These are phyloP conservation scores for Achlya flavicornis DNA, from an alignment of 2,888 invertebrate species.

Conservation along the genomic window DNA sequence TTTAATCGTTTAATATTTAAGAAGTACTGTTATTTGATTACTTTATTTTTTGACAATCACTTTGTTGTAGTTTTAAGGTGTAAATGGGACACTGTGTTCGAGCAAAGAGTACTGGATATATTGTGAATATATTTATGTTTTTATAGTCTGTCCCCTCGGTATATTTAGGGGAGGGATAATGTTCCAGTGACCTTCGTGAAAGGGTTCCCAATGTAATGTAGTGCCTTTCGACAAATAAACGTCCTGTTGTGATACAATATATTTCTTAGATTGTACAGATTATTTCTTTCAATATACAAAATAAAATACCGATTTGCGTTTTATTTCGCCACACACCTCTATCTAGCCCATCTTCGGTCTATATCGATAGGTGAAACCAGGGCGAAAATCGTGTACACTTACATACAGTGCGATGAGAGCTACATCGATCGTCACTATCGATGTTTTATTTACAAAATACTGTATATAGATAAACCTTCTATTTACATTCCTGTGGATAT, in stretches of 20 bases:
- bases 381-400: no score
- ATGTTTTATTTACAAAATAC: no score
- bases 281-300: constrained; percentile 77
- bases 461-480: no score
- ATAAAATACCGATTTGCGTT: constrained; percentile 42
- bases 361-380: no score
- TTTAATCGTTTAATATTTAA: constrained; percentile 65
- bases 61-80: constrained; percentile 58
- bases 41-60: constrained; percentile 78
- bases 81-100: constrained; percentile 35
- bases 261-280: constrained; percentile 79
- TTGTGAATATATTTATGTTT: constrained; percentile 28
- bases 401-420: no score
- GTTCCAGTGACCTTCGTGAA: constrained; percentile 21
- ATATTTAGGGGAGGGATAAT: constrained; percentile 5
- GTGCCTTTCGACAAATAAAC: constrained; percentile 74
- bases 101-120: constrained; percentile 17
- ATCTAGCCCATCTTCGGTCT: no score
- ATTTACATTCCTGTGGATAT: no score
- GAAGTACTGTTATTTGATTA: constrained; percentile 66
- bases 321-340: constrained; percentile 27
- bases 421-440: no score
- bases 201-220: constrained; percentile 32
- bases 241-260: constrained; percentile 82
- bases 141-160: constrained; percentile 10